These are phyloP conservation scores for Ciconia stormi DNA, from an alignment of 2,113 vertebrate species.

Conservation along the genomic window DNA sequence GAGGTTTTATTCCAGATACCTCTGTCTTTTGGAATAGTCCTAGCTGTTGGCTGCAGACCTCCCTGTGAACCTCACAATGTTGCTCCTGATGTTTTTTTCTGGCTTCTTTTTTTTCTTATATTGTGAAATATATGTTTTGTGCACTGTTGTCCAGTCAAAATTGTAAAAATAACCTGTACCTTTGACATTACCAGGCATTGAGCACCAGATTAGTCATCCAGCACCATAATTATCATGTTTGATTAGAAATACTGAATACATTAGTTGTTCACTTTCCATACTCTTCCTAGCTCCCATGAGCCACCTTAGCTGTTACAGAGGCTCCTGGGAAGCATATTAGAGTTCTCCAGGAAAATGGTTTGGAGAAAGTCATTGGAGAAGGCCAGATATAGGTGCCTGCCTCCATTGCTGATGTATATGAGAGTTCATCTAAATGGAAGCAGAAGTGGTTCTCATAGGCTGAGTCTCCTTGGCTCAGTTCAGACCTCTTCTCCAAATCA, in stretches of 20 bases:
- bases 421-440: not conserved
- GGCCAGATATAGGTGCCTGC: not conserved
- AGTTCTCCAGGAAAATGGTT: not conserved
- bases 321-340: not conserved
- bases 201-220: not conserved
- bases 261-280: not conserved
- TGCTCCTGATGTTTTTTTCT: not conserved
- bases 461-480: not conserved
- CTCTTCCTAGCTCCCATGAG: not conserved
- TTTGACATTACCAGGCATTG: not conserved
- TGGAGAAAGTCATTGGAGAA: not conserved
- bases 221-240: not conserved
- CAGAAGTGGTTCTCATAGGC: not conserved
- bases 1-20: not conserved
- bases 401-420: not conserved
- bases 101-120: not conserved
- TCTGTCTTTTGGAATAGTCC: not conserved
- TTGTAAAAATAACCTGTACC: not conserved
- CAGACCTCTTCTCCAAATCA: not conserved
- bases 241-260: not conserved
- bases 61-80: not conserved
- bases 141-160: not conserved
- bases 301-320: not conserved
- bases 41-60: not conserved
- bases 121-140: not conserved